phyloP scores from a whole-genome alignment of 2,888 invertebrate species.

The Bibio marci region DNA sequence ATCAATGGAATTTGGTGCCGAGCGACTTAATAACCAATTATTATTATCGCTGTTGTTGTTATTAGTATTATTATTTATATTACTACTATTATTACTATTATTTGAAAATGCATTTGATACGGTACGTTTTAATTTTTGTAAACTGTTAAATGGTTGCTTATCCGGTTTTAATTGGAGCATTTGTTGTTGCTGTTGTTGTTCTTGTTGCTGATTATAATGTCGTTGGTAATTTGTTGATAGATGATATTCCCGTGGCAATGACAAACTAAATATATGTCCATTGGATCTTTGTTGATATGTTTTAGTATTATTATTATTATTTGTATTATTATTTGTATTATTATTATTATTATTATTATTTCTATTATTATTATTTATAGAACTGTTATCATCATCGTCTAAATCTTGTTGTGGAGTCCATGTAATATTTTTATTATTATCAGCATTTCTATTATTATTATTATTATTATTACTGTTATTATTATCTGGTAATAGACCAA shows the following conservation, averaged over 20 bases:
- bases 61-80: constrained; percentile 13
- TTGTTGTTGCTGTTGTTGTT: neutral
- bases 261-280: constrained; percentile 56
- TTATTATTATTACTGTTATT: constrained; percentile 7
- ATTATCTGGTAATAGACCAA: constrained; percentile 32
- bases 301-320: too few relatives aligned
- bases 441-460: neutral
- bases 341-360: too few relatives aligned
- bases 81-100: constrained; percentile 29
- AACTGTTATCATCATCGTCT: constrained; percentile 35
- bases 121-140: constrained; percentile 53
- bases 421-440: constrained; percentile 16
- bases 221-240: constrained; percentile 15
- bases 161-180: constrained; percentile 7
- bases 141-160: constrained; percentile 40
- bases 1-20: constrained; percentile 60
- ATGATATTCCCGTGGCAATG: constrained; percentile 49
- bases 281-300: constrained; percentile 15
- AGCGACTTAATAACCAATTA: constrained; percentile 70
- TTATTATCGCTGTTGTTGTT: constrained; percentile 28
- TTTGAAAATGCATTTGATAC: constrained; percentile 39
- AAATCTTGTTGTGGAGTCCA: constrained; percentile 83
- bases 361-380: constrained; percentile 11
- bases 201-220: constrained; percentile 10
- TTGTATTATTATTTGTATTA: too few relatives aligned